Evolutionary conservation across 1,140 invertebrate species (phyloP), one percentile per base, ranked within the genome.

Genomic region (Drosophila lini): DNA sequence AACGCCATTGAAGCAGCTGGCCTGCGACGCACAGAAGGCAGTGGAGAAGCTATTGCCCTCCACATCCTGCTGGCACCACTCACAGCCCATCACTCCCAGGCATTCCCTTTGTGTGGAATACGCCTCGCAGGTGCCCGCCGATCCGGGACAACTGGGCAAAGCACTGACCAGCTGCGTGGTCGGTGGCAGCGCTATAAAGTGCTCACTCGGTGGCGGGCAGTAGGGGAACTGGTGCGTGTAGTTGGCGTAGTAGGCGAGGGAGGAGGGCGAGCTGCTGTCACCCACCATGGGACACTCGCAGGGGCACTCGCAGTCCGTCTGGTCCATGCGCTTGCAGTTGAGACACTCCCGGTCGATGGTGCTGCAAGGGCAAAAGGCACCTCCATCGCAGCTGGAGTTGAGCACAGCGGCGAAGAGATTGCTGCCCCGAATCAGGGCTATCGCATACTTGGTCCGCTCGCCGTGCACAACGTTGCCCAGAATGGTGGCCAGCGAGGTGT

Each of bases 311-410:
- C 98, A 98, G 80, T 98, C 97, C 7, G 95, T 97, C 93, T 98
- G 97, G 91, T 98, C 98, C 97, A 98, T 98, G 19, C 97, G 94
- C 91, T 98, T 96, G 91, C 98, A 99, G 90, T 98, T 98, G 5
- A 99, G 93, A 91, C 98, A 99, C 0, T 97, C 93, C 19, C 97
- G 94, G 91, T 98, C 97, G 63, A 96, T 96, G 91, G 97, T 97
- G 90, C 97, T 98, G 85, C 97, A 99, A 0, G 97, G 97, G 92
- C 97, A 98, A 91, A 98, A 98, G 7, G 97, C 96, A 11, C 96
- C 81, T 6, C 95, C 94, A 81, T 96, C 95, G 91, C 97, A 91
- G 31, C 90, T 91, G 45, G 96, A 95, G 91, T 98, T 98, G 4
- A 98, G 96, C 13, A 98, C 94, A 5, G 97, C 97, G 32, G 98